Conservation (phyloP, 1,140 invertebrate genomes). For the Pararge aegeria region DNA sequence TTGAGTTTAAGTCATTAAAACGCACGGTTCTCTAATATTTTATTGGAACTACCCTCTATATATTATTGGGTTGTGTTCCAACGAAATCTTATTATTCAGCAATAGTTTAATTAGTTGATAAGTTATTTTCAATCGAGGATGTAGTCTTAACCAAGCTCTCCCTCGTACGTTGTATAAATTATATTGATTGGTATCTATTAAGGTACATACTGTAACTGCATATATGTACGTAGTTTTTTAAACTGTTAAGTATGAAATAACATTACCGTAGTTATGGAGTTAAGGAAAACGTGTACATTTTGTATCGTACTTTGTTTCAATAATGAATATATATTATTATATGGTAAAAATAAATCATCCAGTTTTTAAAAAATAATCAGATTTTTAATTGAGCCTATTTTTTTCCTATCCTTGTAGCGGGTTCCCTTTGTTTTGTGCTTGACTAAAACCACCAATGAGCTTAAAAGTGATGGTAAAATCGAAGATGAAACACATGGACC, state of each 20-base stretch:
- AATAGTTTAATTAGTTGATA: conserved; percentile 56
- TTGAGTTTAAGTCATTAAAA: conserved; percentile 45
- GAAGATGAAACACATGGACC: too few relatives aligned
- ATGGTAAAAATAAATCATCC: conserved; percentile 78
- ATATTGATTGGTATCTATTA: conserved; percentile 62
- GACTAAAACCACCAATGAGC: too few relatives aligned
- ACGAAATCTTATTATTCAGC: conserved; percentile 52
- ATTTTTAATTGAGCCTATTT: conserved; percentile 51
- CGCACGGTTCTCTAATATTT: conserved; percentile 44
- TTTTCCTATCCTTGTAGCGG: neutral
- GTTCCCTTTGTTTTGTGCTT: too few relatives aligned
- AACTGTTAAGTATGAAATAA: conserved; percentile 74
- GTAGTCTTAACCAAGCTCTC: conserved; percentile 26
- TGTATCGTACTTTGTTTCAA: conserved; percentile 78
- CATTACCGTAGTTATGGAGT: conserved; percentile 68
- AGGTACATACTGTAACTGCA: conserved; percentile 67
- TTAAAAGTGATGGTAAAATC: too few relatives aligned
- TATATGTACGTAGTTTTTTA: conserved; percentile 75
- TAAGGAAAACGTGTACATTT: conserved; percentile 76
- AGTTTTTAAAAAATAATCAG: conserved; percentile 76
- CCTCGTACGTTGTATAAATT: conserved; percentile 75
- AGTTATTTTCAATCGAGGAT: conserved; percentile 45
- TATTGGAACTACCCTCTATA: conserved; percentile 28
- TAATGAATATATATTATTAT: conserved; percentile 79
- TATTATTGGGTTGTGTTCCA: conserved; percentile 45